These are phyloP conservation scores for Watsonalla cultraria DNA, from an alignment of 2,888 invertebrate species.

Conservation along the genomic window DNA sequence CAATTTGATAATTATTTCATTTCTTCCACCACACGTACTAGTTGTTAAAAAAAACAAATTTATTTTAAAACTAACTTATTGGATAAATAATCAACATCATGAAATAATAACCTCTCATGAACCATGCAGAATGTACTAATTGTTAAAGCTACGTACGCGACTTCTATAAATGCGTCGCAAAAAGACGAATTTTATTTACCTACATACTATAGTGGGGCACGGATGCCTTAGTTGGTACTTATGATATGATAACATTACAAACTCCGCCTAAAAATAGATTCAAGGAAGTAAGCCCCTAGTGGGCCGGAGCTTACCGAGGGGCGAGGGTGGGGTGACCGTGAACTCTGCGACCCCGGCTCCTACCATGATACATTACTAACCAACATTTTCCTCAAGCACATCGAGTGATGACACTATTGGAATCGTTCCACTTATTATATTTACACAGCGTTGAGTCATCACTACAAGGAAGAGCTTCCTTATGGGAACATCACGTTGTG, in stretches of 20 bases:
- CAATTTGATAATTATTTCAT: too few relatives aligned
- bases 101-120: too few relatives aligned
- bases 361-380: slow-evolving; percentile 20
- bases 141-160: too few relatives aligned
- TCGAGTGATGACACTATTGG: not conserved
- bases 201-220: too few relatives aligned
- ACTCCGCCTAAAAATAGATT: slow-evolving; percentile 53
- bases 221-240: too few relatives aligned
- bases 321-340: slow-evolving; percentile 51
- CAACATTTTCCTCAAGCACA: slow-evolving; percentile 17
- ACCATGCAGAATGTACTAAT: too few relatives aligned
- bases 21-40: too few relatives aligned
- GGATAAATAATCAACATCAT: too few relatives aligned
- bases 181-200: too few relatives aligned
- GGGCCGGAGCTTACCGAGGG: slow-evolving; percentile 14
- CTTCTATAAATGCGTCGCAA: too few relatives aligned
- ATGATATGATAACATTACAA: slow-evolving; percentile 4
- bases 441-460: not conserved
- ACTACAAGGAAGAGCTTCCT: not conserved
- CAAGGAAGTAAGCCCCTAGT: slow-evolving; percentile 19
- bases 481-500: not conserved
- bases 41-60: too few relatives aligned
- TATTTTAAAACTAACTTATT: too few relatives aligned
- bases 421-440: not conserved
- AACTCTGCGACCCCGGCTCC: slow-evolving; percentile 60